Percentiles rank a stretch among this genome's conserved stretches.
Conservation (phyloP, 2,113 vertebrate species). For the Phasianus colchicus region DNA sequence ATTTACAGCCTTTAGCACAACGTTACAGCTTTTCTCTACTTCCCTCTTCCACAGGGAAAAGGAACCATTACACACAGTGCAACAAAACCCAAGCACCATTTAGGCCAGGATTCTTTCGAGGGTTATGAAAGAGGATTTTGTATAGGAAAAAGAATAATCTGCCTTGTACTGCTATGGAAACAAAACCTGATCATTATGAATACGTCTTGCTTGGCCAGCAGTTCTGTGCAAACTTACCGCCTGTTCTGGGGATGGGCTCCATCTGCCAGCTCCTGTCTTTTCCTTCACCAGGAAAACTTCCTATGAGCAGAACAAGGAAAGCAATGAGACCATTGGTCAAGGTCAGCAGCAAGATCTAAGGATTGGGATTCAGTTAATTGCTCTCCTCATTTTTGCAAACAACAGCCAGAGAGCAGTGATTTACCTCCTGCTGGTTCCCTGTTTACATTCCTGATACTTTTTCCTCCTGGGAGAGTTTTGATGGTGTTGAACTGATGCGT, state of each 20-base stretch:
- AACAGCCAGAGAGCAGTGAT: neutral
- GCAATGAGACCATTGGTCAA: neutral
- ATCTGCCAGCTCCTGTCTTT: neutral
- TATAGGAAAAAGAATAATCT: neutral
- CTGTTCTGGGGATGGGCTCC: neutral
- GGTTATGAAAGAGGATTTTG: neutral
- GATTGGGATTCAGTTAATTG: neutral
- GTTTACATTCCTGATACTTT: neutral
- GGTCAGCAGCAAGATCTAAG: neutral
- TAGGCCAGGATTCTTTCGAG: neutral
- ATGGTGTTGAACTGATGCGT: neutral
- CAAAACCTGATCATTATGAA: neutral
- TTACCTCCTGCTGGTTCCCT: slow-evolving; percentile 55
- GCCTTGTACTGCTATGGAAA: neutral
- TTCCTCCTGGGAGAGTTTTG: neutral
- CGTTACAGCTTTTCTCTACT: neutral
- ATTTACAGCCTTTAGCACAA: neutral
- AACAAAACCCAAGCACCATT: neutral
- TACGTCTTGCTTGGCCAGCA: neutral
- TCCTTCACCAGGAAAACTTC: neutral
- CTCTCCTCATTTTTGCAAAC: neutral
- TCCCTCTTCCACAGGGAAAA: neutral
- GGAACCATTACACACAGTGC: neutral
- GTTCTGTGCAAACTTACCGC: neutral
- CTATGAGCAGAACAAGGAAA: neutral